These are phyloP conservation scores for Hippocampus kuda DNA, from an alignment of 2,797 vertebrate genomes.

Conservation along the genomic window DNA sequence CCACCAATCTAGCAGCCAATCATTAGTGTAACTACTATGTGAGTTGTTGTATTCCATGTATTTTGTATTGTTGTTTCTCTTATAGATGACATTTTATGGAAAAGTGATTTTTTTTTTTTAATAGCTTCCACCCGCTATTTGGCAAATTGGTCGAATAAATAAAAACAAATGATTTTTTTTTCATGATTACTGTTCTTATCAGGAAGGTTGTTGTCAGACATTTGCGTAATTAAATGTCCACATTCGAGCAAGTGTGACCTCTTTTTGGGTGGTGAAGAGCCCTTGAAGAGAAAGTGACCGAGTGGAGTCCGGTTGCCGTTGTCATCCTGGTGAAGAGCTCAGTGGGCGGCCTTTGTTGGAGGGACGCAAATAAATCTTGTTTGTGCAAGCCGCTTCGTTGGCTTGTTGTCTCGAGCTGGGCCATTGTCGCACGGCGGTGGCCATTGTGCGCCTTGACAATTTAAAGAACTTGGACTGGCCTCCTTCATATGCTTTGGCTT, in stretches of 20 bases:
- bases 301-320: constrained; percentile 44
- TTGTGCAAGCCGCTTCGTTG: constrained; percentile 57
- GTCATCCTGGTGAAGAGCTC: constrained; percentile 42
- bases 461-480: constrained; percentile 59
- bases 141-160: no score
- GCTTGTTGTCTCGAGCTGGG: constrained; percentile 60
- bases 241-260: neutral
- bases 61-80: no score
- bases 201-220: neutral
- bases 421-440: constrained; percentile 53
- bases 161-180: neutral
- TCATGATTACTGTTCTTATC: no score
- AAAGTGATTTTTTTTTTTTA: no score
- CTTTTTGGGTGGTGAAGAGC: constrained; percentile 8
- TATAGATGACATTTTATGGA: no score
- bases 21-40: no score
- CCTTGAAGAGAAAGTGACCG: constrained; percentile 45
- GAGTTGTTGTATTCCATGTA: no score
- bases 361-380: constrained; percentile 62
- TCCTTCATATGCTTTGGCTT: constrained; percentile 55
- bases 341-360: constrained; percentile 62
- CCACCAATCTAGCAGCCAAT: no score
- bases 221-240: neutral
- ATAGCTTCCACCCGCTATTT: no score
- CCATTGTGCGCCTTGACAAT: constrained; percentile 50